phyloP scores from a whole-genome alignment of 2,888 invertebrate species.

The Eurytoma adleriae region DNA sequence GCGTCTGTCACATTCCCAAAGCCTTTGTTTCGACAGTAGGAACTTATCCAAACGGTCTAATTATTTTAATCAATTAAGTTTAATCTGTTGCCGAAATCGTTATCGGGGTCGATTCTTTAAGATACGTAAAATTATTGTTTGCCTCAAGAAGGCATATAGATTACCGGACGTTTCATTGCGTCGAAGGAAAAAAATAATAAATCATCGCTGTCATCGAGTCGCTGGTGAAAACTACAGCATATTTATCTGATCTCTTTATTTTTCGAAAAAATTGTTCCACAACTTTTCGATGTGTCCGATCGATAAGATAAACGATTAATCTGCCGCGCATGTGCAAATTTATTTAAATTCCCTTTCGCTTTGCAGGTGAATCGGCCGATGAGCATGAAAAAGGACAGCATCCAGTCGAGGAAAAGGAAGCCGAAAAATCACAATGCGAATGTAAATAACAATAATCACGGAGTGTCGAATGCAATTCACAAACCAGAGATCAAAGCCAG shows the following conservation, averaged over 20 bases:
- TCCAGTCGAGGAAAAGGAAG: slow-evolving; percentile 97
- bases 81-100: slow-evolving; percentile 32
- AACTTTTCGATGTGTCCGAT: too few relatives aligned
- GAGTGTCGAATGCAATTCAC: slow-evolving; percentile 70
- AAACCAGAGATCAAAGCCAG: slow-evolving; percentile 73
- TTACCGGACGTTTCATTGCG: slow-evolving; percentile 7
- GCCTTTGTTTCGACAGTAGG: slow-evolving; percentile 19
- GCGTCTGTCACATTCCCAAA: background rate
- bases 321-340: background rate
- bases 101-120: slow-evolving; percentile 11
- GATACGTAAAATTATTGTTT: slow-evolving; percentile 36
- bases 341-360: slow-evolving; percentile 58
- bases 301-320: too few relatives aligned
- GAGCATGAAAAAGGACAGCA: slow-evolving; percentile 99
- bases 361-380: slow-evolving; percentile 93
- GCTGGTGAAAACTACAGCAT: background rate
- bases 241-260: background rate
- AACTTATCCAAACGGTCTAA: slow-evolving; percentile 11
- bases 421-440: slow-evolving; percentile 82
- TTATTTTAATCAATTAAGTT: slow-evolving; percentile 17
- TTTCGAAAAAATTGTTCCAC: background rate
- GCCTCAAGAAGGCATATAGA: slow-evolving; percentile 20
- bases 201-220: background rate
- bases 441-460: slow-evolving; percentile 61
- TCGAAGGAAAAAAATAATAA: slow-evolving; percentile 24